phyloP scores from a whole-genome alignment of 1,140 invertebrate genomes.

The Bombus huntii region DNA sequence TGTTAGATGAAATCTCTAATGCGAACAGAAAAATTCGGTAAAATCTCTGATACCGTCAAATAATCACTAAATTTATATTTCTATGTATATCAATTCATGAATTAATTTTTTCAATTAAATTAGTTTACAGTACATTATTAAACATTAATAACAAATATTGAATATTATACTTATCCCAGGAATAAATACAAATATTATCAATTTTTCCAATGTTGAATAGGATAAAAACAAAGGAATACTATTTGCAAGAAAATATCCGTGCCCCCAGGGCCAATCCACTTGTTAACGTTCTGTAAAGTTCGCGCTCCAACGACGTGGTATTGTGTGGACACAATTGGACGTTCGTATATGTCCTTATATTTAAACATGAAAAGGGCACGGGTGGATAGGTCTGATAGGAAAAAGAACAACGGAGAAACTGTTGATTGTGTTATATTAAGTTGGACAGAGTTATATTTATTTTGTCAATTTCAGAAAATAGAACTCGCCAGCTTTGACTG shows the following conservation, averaged over 20 bases:
- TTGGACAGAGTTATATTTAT: conserved; percentile 21
- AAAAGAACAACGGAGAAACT: not conserved
- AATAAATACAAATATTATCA: too few relatives aligned
- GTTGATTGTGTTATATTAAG: not conserved
- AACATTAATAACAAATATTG: too few relatives aligned
- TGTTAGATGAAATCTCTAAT: not conserved
- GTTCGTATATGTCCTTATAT: conserved; percentile 7
- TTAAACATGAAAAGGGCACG: not conserved
- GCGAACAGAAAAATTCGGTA: not conserved
- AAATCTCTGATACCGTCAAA: not conserved
- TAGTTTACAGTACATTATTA: not conserved
- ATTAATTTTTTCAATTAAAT: not conserved
- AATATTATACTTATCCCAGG: not conserved
- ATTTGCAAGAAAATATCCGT: not conserved
- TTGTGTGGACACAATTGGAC: conserved; percentile 13
- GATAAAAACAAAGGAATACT: not conserved
- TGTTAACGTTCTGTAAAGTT: conserved; percentile 23
- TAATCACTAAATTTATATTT: not conserved
- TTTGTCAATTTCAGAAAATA: conserved; percentile 3
- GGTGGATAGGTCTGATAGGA: not conserved
- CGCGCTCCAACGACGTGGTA: not conserved
- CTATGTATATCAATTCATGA: not conserved
- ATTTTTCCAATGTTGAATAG: too few relatives aligned
- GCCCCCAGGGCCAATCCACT: not conserved
- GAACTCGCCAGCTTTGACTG: not conserved